These are phyloP conservation scores for Chionis minor DNA, from an alignment of 2,113 vertebrate genomes.

Conservation along the genomic window DNA sequence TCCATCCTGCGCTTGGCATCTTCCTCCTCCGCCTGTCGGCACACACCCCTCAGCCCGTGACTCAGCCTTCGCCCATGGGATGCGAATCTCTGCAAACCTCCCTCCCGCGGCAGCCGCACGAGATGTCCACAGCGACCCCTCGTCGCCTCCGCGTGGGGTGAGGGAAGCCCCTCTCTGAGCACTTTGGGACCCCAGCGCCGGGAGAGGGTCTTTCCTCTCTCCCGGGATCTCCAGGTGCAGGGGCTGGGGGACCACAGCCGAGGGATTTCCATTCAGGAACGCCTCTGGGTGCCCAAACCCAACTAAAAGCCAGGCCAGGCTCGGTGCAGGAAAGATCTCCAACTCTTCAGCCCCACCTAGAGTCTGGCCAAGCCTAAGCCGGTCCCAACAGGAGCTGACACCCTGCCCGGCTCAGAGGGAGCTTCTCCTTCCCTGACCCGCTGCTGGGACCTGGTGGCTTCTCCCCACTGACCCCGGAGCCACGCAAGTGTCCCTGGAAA, in stretches of 20 bases:
- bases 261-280: not conserved
- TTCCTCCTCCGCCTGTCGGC: not conserved
- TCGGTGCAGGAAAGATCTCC: not conserved
- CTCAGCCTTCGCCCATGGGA: constrained; percentile 49
- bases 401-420: not conserved
- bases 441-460: not conserved
- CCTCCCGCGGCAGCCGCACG: not conserved
- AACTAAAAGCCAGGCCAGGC: not conserved
- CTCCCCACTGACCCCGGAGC: not conserved
- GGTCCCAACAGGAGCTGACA: not conserved
- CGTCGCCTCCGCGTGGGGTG: not conserved
- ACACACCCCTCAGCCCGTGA: constrained; percentile 7
- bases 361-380: not conserved
- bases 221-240: not conserved
- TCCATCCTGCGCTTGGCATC: not conserved
- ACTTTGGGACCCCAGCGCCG: not conserved
- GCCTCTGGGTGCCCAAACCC: not conserved
- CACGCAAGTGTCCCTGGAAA: not conserved
- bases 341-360: constrained; percentile 59
- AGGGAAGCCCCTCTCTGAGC: not conserved
- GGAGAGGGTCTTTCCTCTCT: not conserved
- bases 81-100: not conserved
- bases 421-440: not conserved
- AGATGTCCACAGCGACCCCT: not conserved
- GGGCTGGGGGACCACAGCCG: not conserved